These are phyloP conservation scores for Indicator indicator DNA, from an alignment of 2,113 vertebrate genomes.

Conservation along the genomic window DNA sequence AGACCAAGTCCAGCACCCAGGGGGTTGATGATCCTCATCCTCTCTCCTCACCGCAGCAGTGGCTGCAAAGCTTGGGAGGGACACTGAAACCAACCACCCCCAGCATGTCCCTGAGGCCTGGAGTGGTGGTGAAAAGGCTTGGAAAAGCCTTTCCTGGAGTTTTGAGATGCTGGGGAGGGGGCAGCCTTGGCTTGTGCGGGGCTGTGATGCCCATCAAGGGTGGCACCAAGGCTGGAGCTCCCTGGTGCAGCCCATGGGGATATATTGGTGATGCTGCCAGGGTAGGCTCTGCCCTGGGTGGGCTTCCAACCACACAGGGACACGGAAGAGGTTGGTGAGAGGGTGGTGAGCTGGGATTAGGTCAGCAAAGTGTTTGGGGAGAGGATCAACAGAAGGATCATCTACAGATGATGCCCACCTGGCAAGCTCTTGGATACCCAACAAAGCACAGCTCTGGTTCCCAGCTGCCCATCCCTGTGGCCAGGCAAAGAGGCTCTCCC, in stretches of 20 bases:
- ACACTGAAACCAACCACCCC: not conserved
- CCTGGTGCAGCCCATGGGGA: fast-evolving
- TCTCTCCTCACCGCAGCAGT: not conserved
- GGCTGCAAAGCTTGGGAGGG: not conserved
- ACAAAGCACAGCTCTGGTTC: no score
- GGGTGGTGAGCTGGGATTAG: not conserved
- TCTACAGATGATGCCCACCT: no score
- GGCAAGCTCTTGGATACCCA: no score
- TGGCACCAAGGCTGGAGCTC: not conserved
- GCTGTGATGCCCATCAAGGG: fast-evolving
- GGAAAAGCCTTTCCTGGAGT: not conserved
- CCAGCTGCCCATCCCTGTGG: no score
- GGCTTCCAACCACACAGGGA: fast-evolving
- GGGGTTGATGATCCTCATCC: not conserved
- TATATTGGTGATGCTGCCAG: fast-evolving
- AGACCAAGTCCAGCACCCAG: not conserved
- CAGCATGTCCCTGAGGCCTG: not conserved
- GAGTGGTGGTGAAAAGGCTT: not conserved
- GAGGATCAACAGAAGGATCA: no score
- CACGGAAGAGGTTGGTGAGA: not conserved
- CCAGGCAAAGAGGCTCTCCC: no score
- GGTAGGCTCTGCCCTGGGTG: not conserved
- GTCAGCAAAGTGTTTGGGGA: not conserved
- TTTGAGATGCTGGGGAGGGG: not conserved
- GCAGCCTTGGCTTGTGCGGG: fast-evolving